Evolutionary conservation across 2,888 invertebrate genomes (phyloP).

Genomic region (Agrenia bidenticulata): DNA sequence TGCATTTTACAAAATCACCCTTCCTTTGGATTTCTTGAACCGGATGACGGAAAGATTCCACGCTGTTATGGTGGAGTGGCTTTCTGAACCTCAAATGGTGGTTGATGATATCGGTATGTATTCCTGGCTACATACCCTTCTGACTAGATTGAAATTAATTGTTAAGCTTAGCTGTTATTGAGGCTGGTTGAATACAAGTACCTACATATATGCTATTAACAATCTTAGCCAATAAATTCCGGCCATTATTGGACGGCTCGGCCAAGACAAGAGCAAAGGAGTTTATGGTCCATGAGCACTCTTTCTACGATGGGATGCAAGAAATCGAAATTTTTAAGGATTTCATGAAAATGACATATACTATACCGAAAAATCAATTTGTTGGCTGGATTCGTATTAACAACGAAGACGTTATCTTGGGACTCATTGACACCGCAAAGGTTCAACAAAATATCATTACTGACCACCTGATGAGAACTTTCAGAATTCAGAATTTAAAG

Average conservation of each 20-base stretch:
- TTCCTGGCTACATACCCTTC: no score
- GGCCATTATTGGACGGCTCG: constrained; percentile 44
- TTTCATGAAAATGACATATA: constrained; percentile 35
- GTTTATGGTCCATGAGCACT: constrained; percentile 33
- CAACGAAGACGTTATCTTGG: constrained; percentile 47
- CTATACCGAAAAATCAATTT: constrained; percentile 49
- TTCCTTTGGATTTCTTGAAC: constrained; percentile 37
- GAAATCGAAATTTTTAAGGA: constrained; percentile 41
- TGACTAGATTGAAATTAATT: no score
- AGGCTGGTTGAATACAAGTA: no score
- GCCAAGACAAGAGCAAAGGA: constrained; percentile 34
- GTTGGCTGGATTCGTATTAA: constrained; percentile 42
- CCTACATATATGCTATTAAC: neutral
- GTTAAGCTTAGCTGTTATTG: no score
- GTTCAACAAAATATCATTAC: constrained; percentile 35
- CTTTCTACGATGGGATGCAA: constrained; percentile 44
- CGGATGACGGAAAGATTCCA: constrained; percentile 34
- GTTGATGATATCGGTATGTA: constrained; percentile 35
- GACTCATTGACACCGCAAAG: constrained; percentile 41
- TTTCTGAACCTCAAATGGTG: constrained; percentile 34
- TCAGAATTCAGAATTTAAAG: constrained; percentile 39
- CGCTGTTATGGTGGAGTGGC: constrained; percentile 42
- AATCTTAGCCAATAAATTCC: constrained; percentile 40
- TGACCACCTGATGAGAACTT: constrained; percentile 25
- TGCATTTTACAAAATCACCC: constrained; percentile 33